These are phyloP conservation scores for Ernsta delagoae DNA, from an alignment of 2,888 invertebrate species.

Conservation along the genomic window DNA sequence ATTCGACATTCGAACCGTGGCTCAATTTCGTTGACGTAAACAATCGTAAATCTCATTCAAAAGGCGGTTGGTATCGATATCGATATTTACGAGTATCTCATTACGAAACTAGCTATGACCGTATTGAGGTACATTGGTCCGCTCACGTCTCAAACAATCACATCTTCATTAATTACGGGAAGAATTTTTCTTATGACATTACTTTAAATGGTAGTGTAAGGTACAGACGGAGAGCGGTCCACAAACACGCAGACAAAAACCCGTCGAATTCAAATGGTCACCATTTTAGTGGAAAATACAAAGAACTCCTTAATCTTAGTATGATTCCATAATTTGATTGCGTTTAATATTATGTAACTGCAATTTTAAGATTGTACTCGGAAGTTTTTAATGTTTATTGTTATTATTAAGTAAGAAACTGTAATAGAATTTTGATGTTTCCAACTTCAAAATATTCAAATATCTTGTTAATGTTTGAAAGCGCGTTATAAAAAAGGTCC, in stretches of 20 bases:
- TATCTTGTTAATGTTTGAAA: neutral
- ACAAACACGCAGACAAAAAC: slow-evolving; percentile 43
- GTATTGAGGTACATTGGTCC: slow-evolving; percentile 69
- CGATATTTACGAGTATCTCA: slow-evolving; percentile 61
- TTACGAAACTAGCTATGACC: slow-evolving; percentile 61
- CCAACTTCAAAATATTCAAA: neutral
- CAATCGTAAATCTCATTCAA: slow-evolving; percentile 78
- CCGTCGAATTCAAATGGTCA: slow-evolving; percentile 47
- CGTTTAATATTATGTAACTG: slow-evolving; percentile 24
- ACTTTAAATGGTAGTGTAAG: slow-evolving; percentile 45
- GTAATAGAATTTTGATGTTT: slow-evolving; percentile 18
- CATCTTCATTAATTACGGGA: slow-evolving; percentile 80
- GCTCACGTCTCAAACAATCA: slow-evolving; percentile 71
- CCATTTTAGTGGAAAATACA: slow-evolving; percentile 40
- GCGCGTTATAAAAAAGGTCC: neutral
- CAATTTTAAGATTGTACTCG: slow-evolving; percentile 27
- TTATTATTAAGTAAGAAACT: slow-evolving; percentile 13
- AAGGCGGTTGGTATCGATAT: slow-evolving; percentile 63
- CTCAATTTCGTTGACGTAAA: slow-evolving; percentile 73
- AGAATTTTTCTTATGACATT: slow-evolving; percentile 62
- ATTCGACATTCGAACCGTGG: slow-evolving; percentile 72
- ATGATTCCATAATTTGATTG: slow-evolving; percentile 48
- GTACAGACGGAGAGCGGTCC: slow-evolving; percentile 42
- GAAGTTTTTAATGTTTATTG: slow-evolving; percentile 26
- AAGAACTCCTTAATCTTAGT: slow-evolving; percentile 45